phyloP scores from a whole-genome alignment of 2,888 invertebrate genomes.

The Bunonema sp. region DNA sequence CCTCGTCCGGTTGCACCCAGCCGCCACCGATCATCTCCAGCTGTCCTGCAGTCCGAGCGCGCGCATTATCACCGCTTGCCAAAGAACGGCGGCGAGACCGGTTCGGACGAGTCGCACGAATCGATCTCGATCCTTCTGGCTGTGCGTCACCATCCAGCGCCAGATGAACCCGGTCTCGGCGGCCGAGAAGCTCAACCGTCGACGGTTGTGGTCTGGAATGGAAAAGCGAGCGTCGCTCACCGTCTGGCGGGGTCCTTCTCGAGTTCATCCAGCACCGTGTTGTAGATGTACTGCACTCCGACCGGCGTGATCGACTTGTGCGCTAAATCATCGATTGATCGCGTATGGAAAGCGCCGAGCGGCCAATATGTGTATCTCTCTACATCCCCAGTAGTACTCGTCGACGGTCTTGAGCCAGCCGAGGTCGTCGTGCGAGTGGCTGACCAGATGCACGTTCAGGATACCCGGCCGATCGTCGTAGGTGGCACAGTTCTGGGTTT shows the following conservation, averaged over 20 bases:
- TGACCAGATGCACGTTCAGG: slow-evolving; percentile 50
- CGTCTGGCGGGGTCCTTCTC: slow-evolving; percentile 17
- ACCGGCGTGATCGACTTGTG: too few relatives aligned
- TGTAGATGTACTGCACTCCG: slow-evolving; percentile 42
- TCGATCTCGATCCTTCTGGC: slow-evolving; percentile 15
- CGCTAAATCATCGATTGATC: too few relatives aligned
- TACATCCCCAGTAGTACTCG: slow-evolving; percentile 50
- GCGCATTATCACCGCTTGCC: neutral
- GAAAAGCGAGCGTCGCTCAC: too few relatives aligned
- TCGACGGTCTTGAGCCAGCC: slow-evolving; percentile 52
- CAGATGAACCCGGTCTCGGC: slow-evolving; percentile 40
- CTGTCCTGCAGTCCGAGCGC: slow-evolving; percentile 19
- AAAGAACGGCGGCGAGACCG: slow-evolving; percentile 8
- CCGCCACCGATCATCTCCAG: slow-evolving; percentile 47
- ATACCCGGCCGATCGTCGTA: too few relatives aligned
- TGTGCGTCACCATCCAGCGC: slow-evolving; percentile 31
- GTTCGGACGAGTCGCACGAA: slow-evolving; percentile 27
- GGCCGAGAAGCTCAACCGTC: slow-evolving; percentile 48
- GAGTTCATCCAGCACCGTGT: slow-evolving; percentile 36
- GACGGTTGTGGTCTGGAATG: too few relatives aligned
- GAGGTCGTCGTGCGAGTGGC: slow-evolving; percentile 51
- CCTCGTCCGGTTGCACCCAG: slow-evolving; percentile 54
- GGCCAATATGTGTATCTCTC: slow-evolving; percentile 1
- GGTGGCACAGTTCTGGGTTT: too few relatives aligned
- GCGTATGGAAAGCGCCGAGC: too few relatives aligned